phyloP scores from a whole-genome alignment of 2,888 invertebrate species.

The Aplocera efformata region DNA sequence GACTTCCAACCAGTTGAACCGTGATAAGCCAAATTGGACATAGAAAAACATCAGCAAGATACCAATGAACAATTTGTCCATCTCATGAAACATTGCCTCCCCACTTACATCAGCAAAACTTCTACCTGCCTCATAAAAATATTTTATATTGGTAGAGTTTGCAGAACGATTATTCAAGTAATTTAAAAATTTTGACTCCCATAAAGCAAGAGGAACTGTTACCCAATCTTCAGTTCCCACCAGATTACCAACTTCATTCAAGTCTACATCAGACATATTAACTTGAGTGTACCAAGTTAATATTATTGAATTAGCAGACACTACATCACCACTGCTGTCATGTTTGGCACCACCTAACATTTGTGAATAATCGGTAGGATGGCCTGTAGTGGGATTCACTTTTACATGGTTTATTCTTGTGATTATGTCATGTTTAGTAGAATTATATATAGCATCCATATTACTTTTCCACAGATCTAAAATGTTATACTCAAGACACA shows the following conservation, averaged over 20 bases:
- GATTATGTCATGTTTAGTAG: conserved; percentile 82
- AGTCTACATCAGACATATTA: conserved; percentile 84
- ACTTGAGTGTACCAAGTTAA: conserved; percentile 83
- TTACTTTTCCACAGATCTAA: conserved; percentile 86
- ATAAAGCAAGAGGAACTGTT: conserved; percentile 76
- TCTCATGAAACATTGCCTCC: conserved; percentile 85
- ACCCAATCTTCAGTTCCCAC: conserved; percentile 90
- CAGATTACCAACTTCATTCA: conserved; percentile 84
- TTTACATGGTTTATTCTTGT: conserved; percentile 79
- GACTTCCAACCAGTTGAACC: conserved; percentile 87
- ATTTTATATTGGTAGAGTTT: conserved; percentile 51
- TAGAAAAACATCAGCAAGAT: conserved; percentile 87
- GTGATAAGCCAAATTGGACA: conserved; percentile 86
- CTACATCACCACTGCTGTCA: conserved; percentile 81
- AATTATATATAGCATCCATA: conserved; percentile 65
- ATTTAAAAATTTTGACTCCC: conserved; percentile 82
- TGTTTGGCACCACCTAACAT: conserved; percentile 81
- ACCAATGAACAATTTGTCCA: conserved; percentile 84
- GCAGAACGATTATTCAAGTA: conserved; percentile 56
- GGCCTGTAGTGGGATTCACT: conserved; percentile 83
- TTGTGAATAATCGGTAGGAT: conserved; percentile 82
- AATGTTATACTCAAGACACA: conserved; percentile 83
- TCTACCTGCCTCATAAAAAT: conserved; percentile 82
- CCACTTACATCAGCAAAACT: conserved; percentile 89
- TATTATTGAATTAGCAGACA: conserved; percentile 82